Evolutionary conservation across 2,888 invertebrate species (phyloP), one percentile per base, ranked within the genome.

Genomic region (Pristionchus mayeri): DNA sequence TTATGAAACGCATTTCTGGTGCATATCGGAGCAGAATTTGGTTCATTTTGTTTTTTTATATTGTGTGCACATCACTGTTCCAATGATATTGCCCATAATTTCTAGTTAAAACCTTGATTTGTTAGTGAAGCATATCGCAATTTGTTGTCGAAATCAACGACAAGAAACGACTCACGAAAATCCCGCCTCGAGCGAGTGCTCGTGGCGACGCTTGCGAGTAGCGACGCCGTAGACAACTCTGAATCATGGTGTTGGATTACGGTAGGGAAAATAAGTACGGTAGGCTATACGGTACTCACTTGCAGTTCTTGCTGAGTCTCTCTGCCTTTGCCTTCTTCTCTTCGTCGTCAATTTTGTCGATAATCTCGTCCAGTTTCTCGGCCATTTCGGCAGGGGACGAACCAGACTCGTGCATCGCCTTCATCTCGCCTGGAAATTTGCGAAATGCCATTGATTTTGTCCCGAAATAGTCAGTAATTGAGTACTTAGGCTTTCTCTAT

Each of bases 111-210:
- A n/a, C n/a, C n/a, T n/a, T n/a, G n/a, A n/a, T n/a, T n/a, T n/a
- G n/a, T n/a, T n/a, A n/a, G n/a, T n/a, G n/a, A n/a, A n/a, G n/a
- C n/a, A n/a, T n/a, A n/a, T n/a, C n/a, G n/a, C n/a, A n/a, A n/a
- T n/a, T n/a, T n/a, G n/a, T n/a, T 50, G 3, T 6, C 3, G 67
- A 2, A 67, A 57, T n/a, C n/a, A 13, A 11, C n/a, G n/a, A n/a
- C n/a, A n/a, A n/a, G n/a, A n/a, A n/a, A n/a, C 16, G 48, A 11
- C 57, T 80, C n/a, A 80, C 80, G 34, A 57, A 57, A 57, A 57
- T 30, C 52, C 80, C 80, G 54, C 80, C 27, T 54, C 80, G n/a
- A 80, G 57, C 2, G 54, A 21, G 40, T 80, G 80, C 24, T 80
- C 27, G 52, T 78, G 50, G 30, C 63, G 63, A 13, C 75, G 75